A percentile compares a stretch with the other conserved stretches of the same genome.
These are phyloP conservation scores for Adineta ricciae DNA, from an alignment of 2,888 invertebrate species.

Conservation along the genomic window DNA sequence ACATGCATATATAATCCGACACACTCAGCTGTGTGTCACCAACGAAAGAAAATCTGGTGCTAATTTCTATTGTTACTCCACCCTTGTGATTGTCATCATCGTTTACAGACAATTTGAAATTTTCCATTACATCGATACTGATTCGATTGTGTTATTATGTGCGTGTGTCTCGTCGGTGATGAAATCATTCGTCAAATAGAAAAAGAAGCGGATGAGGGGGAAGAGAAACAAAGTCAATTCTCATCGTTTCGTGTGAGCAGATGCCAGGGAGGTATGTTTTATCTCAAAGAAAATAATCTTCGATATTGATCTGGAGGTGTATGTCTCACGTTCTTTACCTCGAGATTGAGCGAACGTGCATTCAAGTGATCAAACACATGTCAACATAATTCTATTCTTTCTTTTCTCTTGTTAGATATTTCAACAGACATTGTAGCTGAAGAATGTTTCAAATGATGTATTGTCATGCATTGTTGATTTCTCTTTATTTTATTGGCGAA, in stretches of 20 bases:
- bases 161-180: background rate
- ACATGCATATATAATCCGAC: background rate
- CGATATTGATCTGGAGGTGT: background rate
- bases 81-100: background rate
- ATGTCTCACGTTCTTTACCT: background rate
- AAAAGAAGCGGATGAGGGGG: background rate
- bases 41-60: background rate
- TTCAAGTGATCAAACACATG: slow-evolving; percentile 22
- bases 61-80: background rate
- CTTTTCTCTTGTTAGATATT: background rate
- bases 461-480: slow-evolving; percentile 20
- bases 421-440: background rate
- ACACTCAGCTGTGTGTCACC: background rate
- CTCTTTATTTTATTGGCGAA: background rate
- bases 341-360: background rate
- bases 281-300: slow-evolving; percentile 21
- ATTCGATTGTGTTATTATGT: background rate
- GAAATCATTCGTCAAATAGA: slow-evolving; percentile 14
- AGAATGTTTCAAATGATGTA: background rate
- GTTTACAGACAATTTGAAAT: slow-evolving; percentile 21
- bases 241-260: background rate
- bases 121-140: background rate
- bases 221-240: background rate
- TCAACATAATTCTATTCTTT: slow-evolving; percentile 5
- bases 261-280: background rate